These are phyloP conservation scores for Sminthopsis crassicaudata DNA, from an alignment of 2,113 vertebrate species.

Conservation along the genomic window DNA sequence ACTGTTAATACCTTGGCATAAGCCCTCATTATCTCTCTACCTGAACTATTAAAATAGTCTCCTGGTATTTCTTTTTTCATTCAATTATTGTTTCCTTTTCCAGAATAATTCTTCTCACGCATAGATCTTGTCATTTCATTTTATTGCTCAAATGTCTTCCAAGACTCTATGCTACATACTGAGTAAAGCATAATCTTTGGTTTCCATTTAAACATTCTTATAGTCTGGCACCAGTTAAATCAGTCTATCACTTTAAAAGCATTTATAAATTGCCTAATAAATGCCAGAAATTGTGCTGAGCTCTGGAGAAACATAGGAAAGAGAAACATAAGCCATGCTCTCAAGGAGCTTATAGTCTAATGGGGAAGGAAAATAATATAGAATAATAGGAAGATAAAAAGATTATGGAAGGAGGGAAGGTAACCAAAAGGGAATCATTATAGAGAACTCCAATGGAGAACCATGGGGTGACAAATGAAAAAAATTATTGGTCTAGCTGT, in stretches of 20 bases:
- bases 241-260: not conserved
- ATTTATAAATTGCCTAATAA: not conserved
- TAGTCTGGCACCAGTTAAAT: not conserved
- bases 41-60: not conserved
- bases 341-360: not conserved
- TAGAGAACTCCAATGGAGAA: not conserved
- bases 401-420: not conserved
- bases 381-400: not conserved
- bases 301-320: not conserved
- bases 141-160: not conserved
- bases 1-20: not conserved
- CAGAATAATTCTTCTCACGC: not conserved
- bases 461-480: not conserved
- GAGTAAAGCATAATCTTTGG: not conserved
- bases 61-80: not conserved
- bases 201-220: not conserved
- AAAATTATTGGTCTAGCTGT: not conserved
- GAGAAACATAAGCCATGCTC: not conserved
- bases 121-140: not conserved
- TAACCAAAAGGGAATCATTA: not conserved
- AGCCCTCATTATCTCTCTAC: not conserved
- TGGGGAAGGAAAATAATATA: not conserved
- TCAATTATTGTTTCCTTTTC: not conserved
- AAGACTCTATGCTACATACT: not conserved
- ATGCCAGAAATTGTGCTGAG: not conserved